phyloP scores from a whole-genome alignment of 2,113 vertebrate genomes.

The Prochilodus magdalenae region DNA sequence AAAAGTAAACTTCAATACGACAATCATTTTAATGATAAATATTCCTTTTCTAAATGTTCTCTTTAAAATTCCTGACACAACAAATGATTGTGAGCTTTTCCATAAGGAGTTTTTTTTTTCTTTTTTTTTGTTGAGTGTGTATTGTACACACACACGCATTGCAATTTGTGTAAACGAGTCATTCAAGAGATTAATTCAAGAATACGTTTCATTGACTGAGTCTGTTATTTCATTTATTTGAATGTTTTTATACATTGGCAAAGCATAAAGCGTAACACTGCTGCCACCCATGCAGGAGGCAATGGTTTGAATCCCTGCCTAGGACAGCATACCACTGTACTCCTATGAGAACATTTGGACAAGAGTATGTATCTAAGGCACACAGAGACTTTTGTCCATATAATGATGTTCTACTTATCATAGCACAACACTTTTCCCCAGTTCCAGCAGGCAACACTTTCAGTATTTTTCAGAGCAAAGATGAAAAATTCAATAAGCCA shows the following conservation, averaged over 20 bases:
- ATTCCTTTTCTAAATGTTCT: conserved; percentile 29
- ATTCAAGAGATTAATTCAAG: conserved; percentile 35
- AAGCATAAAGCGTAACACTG: neutral
- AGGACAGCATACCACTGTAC: too few species aligned
- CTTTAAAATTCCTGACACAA: conserved; percentile 44
- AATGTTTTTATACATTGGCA: neutral
- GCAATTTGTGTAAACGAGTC: conserved; percentile 62
- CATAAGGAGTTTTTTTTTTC: conserved; percentile 57
- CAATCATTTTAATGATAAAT: conserved; percentile 51
- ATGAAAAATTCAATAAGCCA: too few species aligned
- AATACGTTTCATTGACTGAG: conserved; percentile 49
- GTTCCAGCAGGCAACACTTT: too few species aligned
- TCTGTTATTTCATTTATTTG: neutral
- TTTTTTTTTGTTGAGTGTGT: conserved; percentile 49
- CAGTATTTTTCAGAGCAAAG: too few species aligned
- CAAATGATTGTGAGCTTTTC: conserved; percentile 69
- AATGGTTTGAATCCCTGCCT: too few species aligned
- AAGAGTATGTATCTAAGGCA: too few species aligned
- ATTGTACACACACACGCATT: conserved; percentile 61
- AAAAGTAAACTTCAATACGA: conserved; percentile 53
- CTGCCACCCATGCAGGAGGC: too few species aligned
- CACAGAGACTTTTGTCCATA: too few species aligned
- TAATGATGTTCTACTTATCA: too few species aligned
- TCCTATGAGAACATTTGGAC: too few species aligned
- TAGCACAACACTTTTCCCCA: too few species aligned